Conservation (phyloP, 2,797 vertebrate genomes). For the Thripadectes ignobilis region DNA sequence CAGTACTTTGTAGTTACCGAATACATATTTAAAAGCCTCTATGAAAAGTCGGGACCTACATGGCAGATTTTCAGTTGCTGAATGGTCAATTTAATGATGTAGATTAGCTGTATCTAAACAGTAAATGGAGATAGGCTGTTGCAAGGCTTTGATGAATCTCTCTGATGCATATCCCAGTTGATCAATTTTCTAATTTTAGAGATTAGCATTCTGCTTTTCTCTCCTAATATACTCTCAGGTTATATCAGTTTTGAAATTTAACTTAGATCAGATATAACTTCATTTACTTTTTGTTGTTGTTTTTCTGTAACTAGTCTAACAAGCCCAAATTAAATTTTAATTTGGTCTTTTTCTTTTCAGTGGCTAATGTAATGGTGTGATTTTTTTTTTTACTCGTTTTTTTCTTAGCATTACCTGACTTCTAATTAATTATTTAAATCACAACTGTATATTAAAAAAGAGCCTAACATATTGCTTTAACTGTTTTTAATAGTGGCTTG, state of each 20-base stretch:
- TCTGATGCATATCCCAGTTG: constrained; percentile 70
- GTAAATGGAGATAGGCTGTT: constrained; percentile 71
- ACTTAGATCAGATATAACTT: constrained; percentile 35
- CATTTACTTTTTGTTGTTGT: constrained; percentile 28
- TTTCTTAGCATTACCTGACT: background rate
- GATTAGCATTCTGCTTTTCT: constrained; percentile 66
- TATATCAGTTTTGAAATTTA: constrained; percentile 40
- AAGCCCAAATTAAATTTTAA: constrained; percentile 55
- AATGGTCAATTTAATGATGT: constrained; percentile 80
- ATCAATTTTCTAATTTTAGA: constrained; percentile 76
- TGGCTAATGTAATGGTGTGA: background rate
- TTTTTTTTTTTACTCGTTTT: constrained; percentile 37
- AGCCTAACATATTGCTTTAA: background rate
- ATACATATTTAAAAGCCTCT: constrained; percentile 83
- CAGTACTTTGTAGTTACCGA: constrained; percentile 85
- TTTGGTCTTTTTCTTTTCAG: background rate
- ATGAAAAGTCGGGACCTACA: constrained; percentile 84
- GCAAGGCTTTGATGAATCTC: constrained; percentile 76
- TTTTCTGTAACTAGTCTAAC: background rate
- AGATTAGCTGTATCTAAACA: constrained; percentile 81
- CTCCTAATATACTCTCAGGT: constrained; percentile 34
- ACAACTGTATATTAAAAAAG: background rate
- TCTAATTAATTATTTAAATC: constrained; percentile 31
- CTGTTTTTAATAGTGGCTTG: background rate
- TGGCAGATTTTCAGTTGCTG: constrained; percentile 82